Evolutionary conservation across 2,797 vertebrate genomes (phyloP).

Genomic region (Ateles fusciceps): DNA sequence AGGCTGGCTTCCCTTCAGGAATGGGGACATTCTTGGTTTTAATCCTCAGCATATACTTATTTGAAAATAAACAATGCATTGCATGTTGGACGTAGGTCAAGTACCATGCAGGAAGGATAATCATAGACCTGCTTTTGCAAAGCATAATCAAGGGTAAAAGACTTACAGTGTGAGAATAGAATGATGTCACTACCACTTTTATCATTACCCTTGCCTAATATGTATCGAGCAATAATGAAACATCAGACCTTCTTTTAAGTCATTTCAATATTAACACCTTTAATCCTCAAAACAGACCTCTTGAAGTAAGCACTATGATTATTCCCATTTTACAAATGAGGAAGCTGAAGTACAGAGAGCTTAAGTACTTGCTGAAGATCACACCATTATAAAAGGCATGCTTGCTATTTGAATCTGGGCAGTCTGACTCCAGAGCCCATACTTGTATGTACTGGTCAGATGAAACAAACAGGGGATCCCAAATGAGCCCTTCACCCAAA

Average conservation of each 20-base stretch:
- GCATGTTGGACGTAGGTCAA: not conserved
- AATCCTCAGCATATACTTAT: not conserved
- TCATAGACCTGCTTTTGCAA: not conserved
- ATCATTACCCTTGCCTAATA: not conserved
- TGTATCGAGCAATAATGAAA: not conserved
- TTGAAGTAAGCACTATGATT: not conserved
- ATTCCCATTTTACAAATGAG: not conserved
- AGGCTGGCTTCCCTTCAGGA: not conserved
- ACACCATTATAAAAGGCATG: not conserved
- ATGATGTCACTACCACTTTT: not conserved
- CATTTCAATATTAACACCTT: not conserved
- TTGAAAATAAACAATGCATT: not conserved
- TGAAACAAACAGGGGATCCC: not conserved
- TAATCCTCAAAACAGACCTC: not conserved
- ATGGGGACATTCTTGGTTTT: not conserved
- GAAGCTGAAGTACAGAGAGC: not conserved
- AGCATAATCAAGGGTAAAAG: not conserved
- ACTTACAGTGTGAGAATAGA: not conserved
- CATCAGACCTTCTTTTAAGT: not conserved
- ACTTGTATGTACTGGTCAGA: not conserved
- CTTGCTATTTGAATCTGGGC: not conserved
- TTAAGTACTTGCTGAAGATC: not conserved
- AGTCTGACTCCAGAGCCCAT: not conserved
- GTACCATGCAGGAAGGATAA: not conserved
- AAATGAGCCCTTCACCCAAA: accelerated